Base-by-base conservation (phyloP, 2,888 invertebrate species). In the Heteromyza rotundicornis region DNA sequence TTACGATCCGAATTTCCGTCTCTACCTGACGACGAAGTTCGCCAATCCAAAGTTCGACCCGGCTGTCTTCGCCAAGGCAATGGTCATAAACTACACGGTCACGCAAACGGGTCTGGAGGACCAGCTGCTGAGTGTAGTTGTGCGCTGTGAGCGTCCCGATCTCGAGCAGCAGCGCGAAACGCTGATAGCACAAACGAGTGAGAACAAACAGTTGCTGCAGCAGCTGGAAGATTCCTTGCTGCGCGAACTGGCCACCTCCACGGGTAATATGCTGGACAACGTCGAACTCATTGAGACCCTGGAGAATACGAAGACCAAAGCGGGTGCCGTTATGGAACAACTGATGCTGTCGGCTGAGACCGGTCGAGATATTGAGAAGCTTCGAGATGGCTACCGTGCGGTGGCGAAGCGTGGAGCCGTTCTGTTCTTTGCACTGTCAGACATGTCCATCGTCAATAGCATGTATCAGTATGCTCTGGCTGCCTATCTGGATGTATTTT, bases 381-480 rank as follows among this genome's bases (percentile, higher is more conserved):
- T 95, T 0, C 86, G 96, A 51, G 92, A 95, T 71, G 92, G 92
- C 0, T 96, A 96, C 84, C 86, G 95, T 24, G 88, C 92, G 0
- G 94, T 91, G 0, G 95, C 96, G 0, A 90, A 88, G 71, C 87
- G 95, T 57, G 96, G 95, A 3, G 95, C 96, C 2, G 91, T 95
- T 55, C 84, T 96, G 55, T 96, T 95, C 84, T 96, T 96, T 79
- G 94, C 95, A 0, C 84, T 96, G 19, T 89, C 94, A 0, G 95
- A 96, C 77, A 93, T 96, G 94, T 90, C 95, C 0, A 87, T 87
- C 0, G 92, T 96, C 2, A 95, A 94, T 81, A 84, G 88, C 36
- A 96, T 96, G 96, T 96, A 96, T 78, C 96, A 96, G 76, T 96
- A 95, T 81, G 95, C 96, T 0, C 84, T 96, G 60, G 88, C 88